Percentiles rank a stretch among this genome's conserved stretches.
phyloP scores from a whole-genome alignment of 2,113 vertebrate species.

The Nerophis ophidion region DNA sequence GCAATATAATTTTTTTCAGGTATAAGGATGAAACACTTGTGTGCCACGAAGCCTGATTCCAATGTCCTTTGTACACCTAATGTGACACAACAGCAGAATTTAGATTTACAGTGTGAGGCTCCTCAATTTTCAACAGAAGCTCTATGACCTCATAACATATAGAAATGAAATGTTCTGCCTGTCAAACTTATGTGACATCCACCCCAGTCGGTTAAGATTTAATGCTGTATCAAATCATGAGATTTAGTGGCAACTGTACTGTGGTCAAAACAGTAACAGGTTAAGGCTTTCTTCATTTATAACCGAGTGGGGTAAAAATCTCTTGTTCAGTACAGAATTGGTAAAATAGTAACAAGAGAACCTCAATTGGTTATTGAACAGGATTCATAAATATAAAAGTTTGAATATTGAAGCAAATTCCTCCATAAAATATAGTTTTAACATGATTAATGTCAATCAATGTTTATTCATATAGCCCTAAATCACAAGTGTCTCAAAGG shows the following conservation, averaged over 20 bases:
- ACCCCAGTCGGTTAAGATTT: conserved; percentile 15
- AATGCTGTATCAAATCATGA: conserved; percentile 11
- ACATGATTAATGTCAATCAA: too few relatives aligned
- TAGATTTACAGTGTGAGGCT: conserved; percentile 59
- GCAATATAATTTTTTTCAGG: not conserved
- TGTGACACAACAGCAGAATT: conserved; percentile 29
- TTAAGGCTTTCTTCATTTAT: not conserved
- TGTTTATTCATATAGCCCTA: too few relatives aligned
- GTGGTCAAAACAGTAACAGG: not conserved
- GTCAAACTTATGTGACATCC: conserved; percentile 42
- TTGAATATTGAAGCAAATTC: too few relatives aligned
- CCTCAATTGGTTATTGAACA: too few relatives aligned
- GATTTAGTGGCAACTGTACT: not conserved
- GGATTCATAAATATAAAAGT: too few relatives aligned
- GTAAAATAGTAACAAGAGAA: too few relatives aligned
- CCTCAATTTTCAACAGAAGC: conserved; percentile 43
- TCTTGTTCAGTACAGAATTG: too few relatives aligned
- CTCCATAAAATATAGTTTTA: too few relatives aligned
- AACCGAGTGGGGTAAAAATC: too few relatives aligned
- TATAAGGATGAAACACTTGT: not conserved
- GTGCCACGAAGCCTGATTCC: conserved; percentile 9
- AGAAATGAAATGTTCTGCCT: conserved; percentile 35
- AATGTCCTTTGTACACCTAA: conserved; percentile 3
- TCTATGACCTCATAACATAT: conserved; percentile 43
- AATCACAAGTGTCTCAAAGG: too few relatives aligned